Conservation (phyloP, 1,140 invertebrate genomes). For the Vanessa tameamea region DNA sequence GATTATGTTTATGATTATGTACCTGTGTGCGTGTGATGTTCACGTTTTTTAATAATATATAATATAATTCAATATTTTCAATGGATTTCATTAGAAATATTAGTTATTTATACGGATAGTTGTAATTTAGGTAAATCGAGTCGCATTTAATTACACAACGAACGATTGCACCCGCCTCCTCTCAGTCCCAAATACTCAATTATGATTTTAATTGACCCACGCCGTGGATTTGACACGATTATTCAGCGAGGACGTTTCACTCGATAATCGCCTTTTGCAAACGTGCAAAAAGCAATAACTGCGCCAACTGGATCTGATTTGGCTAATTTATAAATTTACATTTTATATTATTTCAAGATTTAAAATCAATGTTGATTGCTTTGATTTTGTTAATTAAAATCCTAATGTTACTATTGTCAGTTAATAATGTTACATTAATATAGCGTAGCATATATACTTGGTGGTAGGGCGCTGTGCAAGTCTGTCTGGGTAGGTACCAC, state of each 20-base stretch:
- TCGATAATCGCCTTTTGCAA: conserved; percentile 53
- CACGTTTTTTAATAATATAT: too few species aligned
- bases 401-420: too few species aligned
- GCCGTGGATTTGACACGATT: conserved; percentile 67
- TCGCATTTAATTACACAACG: conserved; percentile 30
- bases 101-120: conserved; percentile 21
- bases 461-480: too few species aligned
- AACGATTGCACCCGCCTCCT: conserved; percentile 12
- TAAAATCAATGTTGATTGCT: background rate
- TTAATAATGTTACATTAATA: too few species aligned
- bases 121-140: conserved; percentile 29
- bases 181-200: conserved; percentile 59
- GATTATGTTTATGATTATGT: too few species aligned
- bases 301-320: conserved; percentile 25
- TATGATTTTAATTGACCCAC: conserved; percentile 73
- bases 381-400: background rate
- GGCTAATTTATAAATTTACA: conserved; percentile 24
- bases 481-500: too few species aligned
- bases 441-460: too few species aligned
- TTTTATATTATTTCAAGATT: conserved; percentile 6
- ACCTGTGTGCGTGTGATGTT: too few species aligned
- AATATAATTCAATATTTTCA: too few species aligned
- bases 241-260: conserved; percentile 52
- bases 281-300: conserved; percentile 46
- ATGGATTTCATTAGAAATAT: too few species aligned